These are phyloP conservation scores for Champsocephalus esox DNA, from an alignment of 2,797 vertebrate genomes.

Conservation along the genomic window DNA sequence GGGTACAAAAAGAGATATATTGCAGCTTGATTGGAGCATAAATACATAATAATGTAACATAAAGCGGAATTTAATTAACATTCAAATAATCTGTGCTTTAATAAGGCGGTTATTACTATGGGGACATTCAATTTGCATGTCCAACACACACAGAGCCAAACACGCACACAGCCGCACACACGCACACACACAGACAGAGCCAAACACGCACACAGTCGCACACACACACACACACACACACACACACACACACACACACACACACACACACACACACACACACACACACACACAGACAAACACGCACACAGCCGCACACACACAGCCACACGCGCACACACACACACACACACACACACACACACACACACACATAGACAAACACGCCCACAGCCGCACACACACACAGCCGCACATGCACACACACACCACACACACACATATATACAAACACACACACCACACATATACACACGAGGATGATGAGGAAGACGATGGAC, in stretches of 20 bases:
- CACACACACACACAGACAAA: slow-evolving; percentile 36
- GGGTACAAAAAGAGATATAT: slow-evolving; percentile 46
- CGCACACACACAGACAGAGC: no score
- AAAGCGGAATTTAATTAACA: slow-evolving; percentile 77
- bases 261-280: slow-evolving; percentile 39
- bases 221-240: slow-evolving; percentile 33
- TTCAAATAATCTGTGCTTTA: slow-evolving; percentile 75
- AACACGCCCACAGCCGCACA: slow-evolving; percentile 31
- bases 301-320: slow-evolving; percentile 36
- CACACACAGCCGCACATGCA: slow-evolving; percentile 30
- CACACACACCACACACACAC: slow-evolving; percentile 13
- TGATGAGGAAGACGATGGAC: no score
- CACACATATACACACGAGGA: no score
- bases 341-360: slow-evolving; percentile 38
- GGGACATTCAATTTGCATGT: slow-evolving; percentile 75
- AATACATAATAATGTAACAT: slow-evolving; percentile 76
- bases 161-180: not conserved
- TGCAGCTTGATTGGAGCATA: slow-evolving; percentile 67
- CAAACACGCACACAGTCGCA: not conserved
- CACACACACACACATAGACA: not conserved
- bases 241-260: slow-evolving; percentile 31
- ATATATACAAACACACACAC: no score
- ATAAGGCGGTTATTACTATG: slow-evolving; percentile 74
- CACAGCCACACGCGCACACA: slow-evolving; percentile 36
- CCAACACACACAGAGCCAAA: slow-evolving; percentile 4